Evolutionary conservation across 2,797 vertebrate genomes (phyloP).

Genomic region (Sebastes alutus): DNA sequence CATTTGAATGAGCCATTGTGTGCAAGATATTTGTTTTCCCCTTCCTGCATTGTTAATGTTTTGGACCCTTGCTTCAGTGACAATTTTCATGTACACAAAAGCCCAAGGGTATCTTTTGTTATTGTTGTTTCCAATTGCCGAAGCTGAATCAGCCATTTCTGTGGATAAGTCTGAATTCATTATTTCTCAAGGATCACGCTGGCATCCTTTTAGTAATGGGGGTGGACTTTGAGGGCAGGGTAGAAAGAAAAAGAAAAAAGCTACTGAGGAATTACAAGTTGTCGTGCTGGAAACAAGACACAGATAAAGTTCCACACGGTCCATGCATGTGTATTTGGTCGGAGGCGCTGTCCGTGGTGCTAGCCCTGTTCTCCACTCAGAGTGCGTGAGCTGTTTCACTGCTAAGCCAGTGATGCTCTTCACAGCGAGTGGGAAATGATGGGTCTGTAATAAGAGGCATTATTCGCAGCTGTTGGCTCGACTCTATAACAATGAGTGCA

Average conservation of each 20-base stretch:
- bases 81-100: constrained; percentile 65
- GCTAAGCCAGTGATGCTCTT: not conserved
- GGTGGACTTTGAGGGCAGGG: constrained; percentile 52
- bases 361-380: not conserved
- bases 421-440: not conserved
- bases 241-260: not conserved
- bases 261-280: constrained; percentile 25
- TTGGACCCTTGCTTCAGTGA: constrained; percentile 50
- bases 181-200: constrained; percentile 71
- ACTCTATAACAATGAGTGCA: not conserved
- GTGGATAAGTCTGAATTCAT: constrained; percentile 64
- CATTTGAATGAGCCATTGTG: constrained; percentile 60
- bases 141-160: constrained; percentile 68
- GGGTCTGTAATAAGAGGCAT: not conserved
- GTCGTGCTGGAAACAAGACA: not conserved
- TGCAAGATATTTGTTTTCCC: constrained; percentile 56
- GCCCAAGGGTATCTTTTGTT: constrained; percentile 76
- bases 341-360: not conserved
- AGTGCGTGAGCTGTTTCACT: not conserved
- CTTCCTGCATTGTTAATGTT: constrained; percentile 57
- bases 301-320: not conserved
- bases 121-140: constrained; percentile 55
- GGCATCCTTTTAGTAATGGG: constrained; percentile 55
- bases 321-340: not conserved
- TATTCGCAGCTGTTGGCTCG: not conserved